Evolutionary conservation across 2,888 invertebrate genomes (phyloP), one percentile per base, ranked within the genome.

Genomic region (Acronicta leporina): DNA sequence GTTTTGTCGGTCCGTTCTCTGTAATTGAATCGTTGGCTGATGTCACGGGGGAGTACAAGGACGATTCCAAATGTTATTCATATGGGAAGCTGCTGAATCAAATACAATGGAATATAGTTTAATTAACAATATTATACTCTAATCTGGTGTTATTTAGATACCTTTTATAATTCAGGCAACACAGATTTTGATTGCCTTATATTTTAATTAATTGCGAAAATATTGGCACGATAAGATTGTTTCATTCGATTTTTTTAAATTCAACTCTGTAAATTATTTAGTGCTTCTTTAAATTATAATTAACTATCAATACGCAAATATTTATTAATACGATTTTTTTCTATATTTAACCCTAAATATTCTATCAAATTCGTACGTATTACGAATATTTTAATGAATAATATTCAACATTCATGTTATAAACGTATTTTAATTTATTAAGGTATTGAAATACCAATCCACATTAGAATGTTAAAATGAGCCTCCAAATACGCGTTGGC

Each of bases 1-100:
- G 65, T 67, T 62, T 63, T 57, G 73, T 77, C 72, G 62, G 73
- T 72, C 79, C 78, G 80, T 77, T 74, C 77, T 58, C 78, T 81
- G 74, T 86, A 86, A 87, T 86, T 84, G 83, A 85, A 87, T 83
- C 74, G 76, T 66, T 64, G 65, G 77, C 64, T 57, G 63, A 61
- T 69, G 81, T 78, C 81, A 58, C 79, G 44, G n/a, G 81, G 83
- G 84, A 81, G 56, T 75, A 69, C 70, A 72, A 59, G 71, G 73
- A 66, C 68, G 70, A 67, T 68, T 79, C 63, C 30, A 55, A 55
- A 62, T 59, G 62, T 54, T 60, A 61, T 66, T 59, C 75, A 62
- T 59, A 60, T 62, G 59, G 45, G 55, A 53, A 50, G 14, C 59
- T 45, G 30, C 15, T 45, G 30, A 53, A 46, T 50, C 15, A 53